Evolutionary conservation across 2,113 vertebrate genomes (phyloP).

Genomic region (Scolopax mira): DNA sequence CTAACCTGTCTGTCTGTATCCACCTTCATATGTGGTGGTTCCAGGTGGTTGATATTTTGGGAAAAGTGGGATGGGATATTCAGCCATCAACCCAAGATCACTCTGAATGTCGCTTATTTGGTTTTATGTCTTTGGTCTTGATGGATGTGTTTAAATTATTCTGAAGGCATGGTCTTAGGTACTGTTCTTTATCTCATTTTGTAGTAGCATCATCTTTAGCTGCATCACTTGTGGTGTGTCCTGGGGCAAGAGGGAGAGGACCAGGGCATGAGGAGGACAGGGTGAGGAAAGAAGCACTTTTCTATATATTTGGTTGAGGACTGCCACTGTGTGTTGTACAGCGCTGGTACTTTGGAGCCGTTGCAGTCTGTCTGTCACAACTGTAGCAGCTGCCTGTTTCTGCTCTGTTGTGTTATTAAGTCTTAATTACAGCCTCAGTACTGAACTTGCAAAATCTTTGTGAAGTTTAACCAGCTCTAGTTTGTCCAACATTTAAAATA

Average conservation of each 20-base stretch:
- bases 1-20: not conserved
- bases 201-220: not conserved
- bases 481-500: not conserved
- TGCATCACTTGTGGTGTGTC: not conserved
- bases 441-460: not conserved
- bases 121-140: conserved; percentile 22
- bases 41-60: not conserved
- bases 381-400: not conserved
- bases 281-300: not conserved
- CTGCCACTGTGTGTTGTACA: not conserved
- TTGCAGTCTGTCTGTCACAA: not conserved
- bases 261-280: not conserved
- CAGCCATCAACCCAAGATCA: conserved; percentile 18
- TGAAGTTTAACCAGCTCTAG: not conserved
- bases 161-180: not conserved
- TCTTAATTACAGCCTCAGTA: not conserved
- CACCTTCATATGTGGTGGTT: not conserved
- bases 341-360: not conserved
- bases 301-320: not conserved
- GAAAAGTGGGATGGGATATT: not conserved
- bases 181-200: not conserved
- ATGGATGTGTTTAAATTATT: not conserved
- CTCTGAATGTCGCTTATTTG: conserved; percentile 11
- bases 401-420: not conserved
- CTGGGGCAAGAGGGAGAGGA: not conserved